Conservation (phyloP, 1,140 invertebrate genomes). For the Drosophila paulistorum region DNA sequence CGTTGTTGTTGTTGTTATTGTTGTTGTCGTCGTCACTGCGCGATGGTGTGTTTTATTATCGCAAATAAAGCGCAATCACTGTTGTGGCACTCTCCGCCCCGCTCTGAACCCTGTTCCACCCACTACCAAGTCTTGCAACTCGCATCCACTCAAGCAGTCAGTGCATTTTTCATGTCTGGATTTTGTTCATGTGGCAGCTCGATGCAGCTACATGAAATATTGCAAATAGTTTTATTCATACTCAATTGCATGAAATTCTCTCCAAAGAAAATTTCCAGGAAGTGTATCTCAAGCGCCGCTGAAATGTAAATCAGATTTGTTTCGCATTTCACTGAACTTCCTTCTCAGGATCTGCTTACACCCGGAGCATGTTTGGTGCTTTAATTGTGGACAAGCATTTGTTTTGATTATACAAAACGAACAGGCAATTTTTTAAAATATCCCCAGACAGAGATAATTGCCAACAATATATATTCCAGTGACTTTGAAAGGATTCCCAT, state of each 20-base stretch:
- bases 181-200: conserved; percentile 72
- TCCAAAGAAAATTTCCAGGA: conserved; percentile 40
- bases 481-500: conserved; percentile 23
- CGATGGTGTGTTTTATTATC: conserved; percentile 82
- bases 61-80: conserved; percentile 83
- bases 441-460: conserved; percentile 61
- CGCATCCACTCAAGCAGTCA: conserved; percentile 26
- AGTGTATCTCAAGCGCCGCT: conserved; percentile 8
- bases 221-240: conserved; percentile 81
- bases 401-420: conserved; percentile 57
- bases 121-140: not conserved
- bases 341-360: conserved; percentile 11
- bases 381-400: conserved; percentile 54
- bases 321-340: conserved; percentile 29
- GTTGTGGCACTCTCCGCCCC: conserved; percentile 61
- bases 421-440: conserved; percentile 45
- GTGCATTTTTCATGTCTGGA: conserved; percentile 62
- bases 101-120: conserved; percentile 23
- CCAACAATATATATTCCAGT: conserved; percentile 63
- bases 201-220: conserved; percentile 66
- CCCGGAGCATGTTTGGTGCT: conserved; percentile 27
- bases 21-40: conserved; percentile 49
- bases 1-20: not conserved
- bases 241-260: conserved; percentile 70
- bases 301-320: conserved; percentile 52